These are phyloP conservation scores for Chesias legatella DNA, from an alignment of 2,888 invertebrate species.

Conservation along the genomic window DNA sequence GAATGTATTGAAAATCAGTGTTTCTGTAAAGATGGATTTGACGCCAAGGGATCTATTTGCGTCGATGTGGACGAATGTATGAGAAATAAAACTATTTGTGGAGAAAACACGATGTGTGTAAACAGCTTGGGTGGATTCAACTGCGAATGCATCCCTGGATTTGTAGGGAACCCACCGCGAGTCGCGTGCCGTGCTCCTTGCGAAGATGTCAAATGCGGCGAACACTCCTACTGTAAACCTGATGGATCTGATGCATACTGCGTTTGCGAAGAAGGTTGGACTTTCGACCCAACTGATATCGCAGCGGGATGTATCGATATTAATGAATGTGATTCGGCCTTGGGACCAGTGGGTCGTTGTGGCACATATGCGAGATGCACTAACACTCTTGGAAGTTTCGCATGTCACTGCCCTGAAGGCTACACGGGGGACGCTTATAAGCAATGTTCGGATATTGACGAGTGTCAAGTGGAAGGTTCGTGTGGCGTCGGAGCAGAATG, in stretches of 20 bases:
- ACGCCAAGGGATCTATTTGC: conserved; percentile 88
- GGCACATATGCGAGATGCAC: conserved; percentile 91
- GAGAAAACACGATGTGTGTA: conserved; percentile 87
- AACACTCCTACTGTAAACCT: conserved; percentile 93
- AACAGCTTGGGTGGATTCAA: conserved; percentile 90
- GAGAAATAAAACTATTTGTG: conserved; percentile 80
- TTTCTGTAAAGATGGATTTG: conserved; percentile 93
- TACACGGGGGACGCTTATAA: conserved; percentile 91
- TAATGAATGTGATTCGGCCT: conserved; percentile 91
- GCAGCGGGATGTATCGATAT: conserved; percentile 95
- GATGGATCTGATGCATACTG: conserved; percentile 94
- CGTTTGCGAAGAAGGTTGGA: conserved; percentile 96
- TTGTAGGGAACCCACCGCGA: conserved; percentile 90
- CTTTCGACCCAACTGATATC: conserved; percentile 93
- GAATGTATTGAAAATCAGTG: conserved; percentile 94
- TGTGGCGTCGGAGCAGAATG: conserved; percentile 93
- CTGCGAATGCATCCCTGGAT: conserved; percentile 91
- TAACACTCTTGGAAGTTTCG: conserved; percentile 89
- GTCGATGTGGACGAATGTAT: conserved; percentile 91
- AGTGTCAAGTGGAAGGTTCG: conserved; percentile 85
- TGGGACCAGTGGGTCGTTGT: conserved; percentile 90
- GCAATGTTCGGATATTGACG: conserved; percentile 91
- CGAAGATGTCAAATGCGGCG: conserved; percentile 93
- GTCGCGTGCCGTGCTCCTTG: conserved; percentile 93
- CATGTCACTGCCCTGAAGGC: conserved; percentile 91